Evolutionary conservation across 2,888 invertebrate species (phyloP).

Genomic region (Leucophora obtusa): DNA sequence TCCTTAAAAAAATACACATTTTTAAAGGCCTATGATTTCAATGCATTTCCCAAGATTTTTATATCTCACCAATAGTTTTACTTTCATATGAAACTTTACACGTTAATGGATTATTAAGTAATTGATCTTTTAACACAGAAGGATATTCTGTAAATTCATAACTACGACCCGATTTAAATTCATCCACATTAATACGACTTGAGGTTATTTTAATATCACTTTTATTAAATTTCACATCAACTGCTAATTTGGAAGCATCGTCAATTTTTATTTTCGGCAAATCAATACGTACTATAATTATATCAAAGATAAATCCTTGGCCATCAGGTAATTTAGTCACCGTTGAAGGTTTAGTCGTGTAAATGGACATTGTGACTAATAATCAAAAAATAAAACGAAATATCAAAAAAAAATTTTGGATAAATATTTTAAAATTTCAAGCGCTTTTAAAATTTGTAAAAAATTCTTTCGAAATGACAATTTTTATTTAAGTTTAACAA

Average conservation of each 20-base stretch:
- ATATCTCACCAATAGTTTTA: conserved; percentile 29
- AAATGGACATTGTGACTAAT: too few relatives aligned
- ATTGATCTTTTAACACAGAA: conserved; percentile 63
- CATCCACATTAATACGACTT: conserved; percentile 71
- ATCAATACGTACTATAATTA: conserved; percentile 68
- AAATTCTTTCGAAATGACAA: too few relatives aligned
- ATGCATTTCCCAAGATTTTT: not conserved
- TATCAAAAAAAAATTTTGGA: too few relatives aligned
- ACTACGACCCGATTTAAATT: conserved; percentile 70
- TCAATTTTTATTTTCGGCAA: conserved; percentile 45
- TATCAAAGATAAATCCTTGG: conserved; percentile 69
- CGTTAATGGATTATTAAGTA: conserved; percentile 69
- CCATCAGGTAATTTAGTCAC: not conserved
- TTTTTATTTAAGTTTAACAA: too few relatives aligned
- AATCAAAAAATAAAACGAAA: too few relatives aligned
- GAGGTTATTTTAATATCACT: conserved; percentile 66
- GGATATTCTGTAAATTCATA: conserved; percentile 65
- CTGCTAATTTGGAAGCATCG: conserved; percentile 56
- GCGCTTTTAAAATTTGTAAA: too few relatives aligned
- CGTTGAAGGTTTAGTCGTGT: too few relatives aligned
- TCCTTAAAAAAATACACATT: conserved; percentile 55
- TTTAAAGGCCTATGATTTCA: not conserved
- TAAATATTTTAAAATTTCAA: too few relatives aligned
- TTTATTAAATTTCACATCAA: conserved; percentile 67
- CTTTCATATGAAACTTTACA: conserved; percentile 68